phyloP scores from a whole-genome alignment of 2,888 invertebrate species.

The Aspidiotus rigidus region DNA sequence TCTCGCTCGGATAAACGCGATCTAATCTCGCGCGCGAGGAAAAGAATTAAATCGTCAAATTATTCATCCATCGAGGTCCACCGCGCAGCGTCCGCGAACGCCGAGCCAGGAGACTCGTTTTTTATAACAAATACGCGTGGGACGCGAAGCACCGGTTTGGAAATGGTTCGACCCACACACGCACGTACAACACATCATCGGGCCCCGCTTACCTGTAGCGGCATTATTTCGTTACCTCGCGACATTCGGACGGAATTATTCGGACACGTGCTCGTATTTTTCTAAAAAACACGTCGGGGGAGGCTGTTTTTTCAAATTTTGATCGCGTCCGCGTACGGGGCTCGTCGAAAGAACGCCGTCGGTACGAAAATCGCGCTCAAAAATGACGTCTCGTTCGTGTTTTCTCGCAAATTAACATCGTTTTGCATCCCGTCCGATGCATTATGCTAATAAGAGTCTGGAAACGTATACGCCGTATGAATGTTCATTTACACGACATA shows the following conservation, averaged over 20 bases:
- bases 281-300: not conserved
- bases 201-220: constrained; percentile 3
- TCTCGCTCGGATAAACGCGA: too few species aligned
- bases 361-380: not conserved
- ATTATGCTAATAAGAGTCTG: constrained; percentile 27
- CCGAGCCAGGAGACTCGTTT: not conserved
- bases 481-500: constrained; percentile 2
- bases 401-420: constrained; percentile 15
- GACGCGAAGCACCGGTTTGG: constrained; percentile 27
- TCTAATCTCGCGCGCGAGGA: not conserved
- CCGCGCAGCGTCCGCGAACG: not conserved
- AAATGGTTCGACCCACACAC: constrained; percentile 11
- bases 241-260: too few species aligned
- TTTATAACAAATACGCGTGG: constrained; percentile 22
- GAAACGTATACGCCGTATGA: constrained; percentile 1
- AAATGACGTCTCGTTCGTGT: constrained; percentile 5
- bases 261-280: constrained; percentile 25
- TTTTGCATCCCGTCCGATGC: constrained; percentile 20
- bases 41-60: constrained; percentile 2
- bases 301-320: constrained; percentile 4
- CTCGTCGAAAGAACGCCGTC: not conserved
- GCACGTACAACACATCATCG: too few species aligned
- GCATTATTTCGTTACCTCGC: not conserved
- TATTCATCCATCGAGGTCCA: not conserved
- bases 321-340: not conserved